These are phyloP conservation scores for Craseonycteris thonglongyai DNA, from an alignment of 2,113 vertebrate species.

Conservation along the genomic window DNA sequence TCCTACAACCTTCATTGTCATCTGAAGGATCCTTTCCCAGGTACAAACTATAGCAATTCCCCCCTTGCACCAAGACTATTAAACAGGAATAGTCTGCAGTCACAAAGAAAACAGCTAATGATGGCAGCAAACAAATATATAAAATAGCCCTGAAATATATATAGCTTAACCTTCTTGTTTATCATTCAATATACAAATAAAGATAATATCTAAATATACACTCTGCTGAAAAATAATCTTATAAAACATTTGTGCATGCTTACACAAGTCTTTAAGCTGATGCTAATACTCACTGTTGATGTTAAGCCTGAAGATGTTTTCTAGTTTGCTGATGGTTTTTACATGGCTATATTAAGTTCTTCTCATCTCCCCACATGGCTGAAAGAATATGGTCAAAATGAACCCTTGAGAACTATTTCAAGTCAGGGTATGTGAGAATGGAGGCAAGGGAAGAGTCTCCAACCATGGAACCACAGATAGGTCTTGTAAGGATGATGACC, in stretches of 20 bases:
- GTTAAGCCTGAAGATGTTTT: slow-evolving; percentile 12
- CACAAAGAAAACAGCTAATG: slow-evolving; percentile 17
- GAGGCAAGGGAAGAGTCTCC: neutral
- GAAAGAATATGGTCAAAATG: slow-evolving; percentile 33
- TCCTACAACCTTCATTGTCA: slow-evolving; percentile 2
- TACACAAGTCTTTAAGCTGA: neutral
- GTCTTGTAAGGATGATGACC: neutral
- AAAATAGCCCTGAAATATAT: slow-evolving; percentile 5
- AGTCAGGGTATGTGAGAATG: neutral
- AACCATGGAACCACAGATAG: neutral
- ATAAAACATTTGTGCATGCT: slow-evolving; percentile 4
- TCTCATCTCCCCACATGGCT: neutral
- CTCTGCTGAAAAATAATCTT: slow-evolving; percentile 36
- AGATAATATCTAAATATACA: slow-evolving; percentile 1
- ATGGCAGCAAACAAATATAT: neutral
- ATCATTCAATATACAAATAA: slow-evolving; percentile 20
- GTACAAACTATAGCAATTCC: neutral
- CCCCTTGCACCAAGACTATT: neutral
- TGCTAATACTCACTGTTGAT: neutral
- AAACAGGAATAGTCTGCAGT: neutral
- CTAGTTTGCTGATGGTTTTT: neutral
- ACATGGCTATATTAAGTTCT: neutral
- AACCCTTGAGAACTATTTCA: neutral
- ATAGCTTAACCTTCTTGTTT: neutral
- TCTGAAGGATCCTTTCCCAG: neutral